These are phyloP conservation scores for Meandrusa payeni DNA, from an alignment of 2,888 invertebrate species.

Conservation along the genomic window DNA sequence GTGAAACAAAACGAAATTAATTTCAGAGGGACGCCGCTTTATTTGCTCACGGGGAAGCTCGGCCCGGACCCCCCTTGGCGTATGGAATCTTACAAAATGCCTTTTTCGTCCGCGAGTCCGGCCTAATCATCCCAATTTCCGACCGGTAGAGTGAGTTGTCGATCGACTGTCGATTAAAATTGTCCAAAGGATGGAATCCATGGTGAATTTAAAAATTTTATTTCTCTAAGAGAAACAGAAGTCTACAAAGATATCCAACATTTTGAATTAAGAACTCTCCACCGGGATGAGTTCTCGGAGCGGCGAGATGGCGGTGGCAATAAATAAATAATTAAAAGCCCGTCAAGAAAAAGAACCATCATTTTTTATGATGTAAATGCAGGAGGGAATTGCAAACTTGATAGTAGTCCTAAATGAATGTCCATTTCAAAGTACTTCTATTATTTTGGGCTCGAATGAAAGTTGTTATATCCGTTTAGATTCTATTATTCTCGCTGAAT, in stretches of 20 bases:
- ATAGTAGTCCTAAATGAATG: constrained; percentile 58
- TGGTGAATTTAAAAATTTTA: constrained; percentile 43
- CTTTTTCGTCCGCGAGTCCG: constrained; percentile 55
- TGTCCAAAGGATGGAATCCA: constrained; percentile 31
- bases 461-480: too few relatives aligned
- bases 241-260: constrained; percentile 32
- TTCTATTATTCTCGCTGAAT: too few relatives aligned
- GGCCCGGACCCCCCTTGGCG: constrained; percentile 72
- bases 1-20: constrained; percentile 79
- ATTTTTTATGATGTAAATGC: constrained; percentile 49
- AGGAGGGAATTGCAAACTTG: constrained; percentile 61
- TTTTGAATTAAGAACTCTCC: constrained; percentile 40
- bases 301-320: constrained; percentile 43
- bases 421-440: constrained; percentile 59
- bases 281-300: constrained; percentile 41
- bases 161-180: constrained; percentile 48
- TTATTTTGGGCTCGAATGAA: constrained; percentile 44
- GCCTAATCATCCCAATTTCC: constrained; percentile 55
- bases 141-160: constrained; percentile 61
- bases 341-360: constrained; percentile 43
- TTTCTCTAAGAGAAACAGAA: constrained; percentile 28
- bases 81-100: constrained; percentile 60
- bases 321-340: constrained; percentile 62
- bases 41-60: constrained; percentile 62
- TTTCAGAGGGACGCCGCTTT: constrained; percentile 73